Evolutionary conservation across 1,140 invertebrate genomes (phyloP).

Genomic region (Heliconius hewitsoni): DNA sequence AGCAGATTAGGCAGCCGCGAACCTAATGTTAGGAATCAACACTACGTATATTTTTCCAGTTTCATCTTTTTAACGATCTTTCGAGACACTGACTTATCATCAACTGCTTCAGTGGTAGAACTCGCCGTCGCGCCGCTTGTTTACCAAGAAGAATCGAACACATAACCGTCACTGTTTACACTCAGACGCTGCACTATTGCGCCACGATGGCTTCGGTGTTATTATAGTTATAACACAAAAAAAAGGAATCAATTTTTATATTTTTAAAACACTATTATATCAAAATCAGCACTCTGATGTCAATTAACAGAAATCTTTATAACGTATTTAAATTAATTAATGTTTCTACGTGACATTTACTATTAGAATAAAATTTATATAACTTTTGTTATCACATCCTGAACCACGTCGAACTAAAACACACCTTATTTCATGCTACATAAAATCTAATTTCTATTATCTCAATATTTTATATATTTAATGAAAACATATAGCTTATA

Average conservation of each 20-base stretch:
- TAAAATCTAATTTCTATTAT: background rate
- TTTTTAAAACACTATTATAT: background rate
- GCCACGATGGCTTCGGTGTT: too few species aligned
- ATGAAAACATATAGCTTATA: background rate
- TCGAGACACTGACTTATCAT: too few species aligned
- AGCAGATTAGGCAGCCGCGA: too few species aligned
- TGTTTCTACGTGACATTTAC: background rate
- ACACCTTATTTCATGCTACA: background rate
- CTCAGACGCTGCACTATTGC: too few species aligned
- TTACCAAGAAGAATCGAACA: too few species aligned
- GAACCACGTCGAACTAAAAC: background rate
- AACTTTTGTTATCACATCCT: background rate
- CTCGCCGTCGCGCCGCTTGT: too few species aligned
- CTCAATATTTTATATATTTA: background rate
- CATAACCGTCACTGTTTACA: too few species aligned
- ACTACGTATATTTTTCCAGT: too few species aligned
- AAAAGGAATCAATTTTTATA: background rate
- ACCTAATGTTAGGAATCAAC: too few species aligned
- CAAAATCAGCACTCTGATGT: background rate
- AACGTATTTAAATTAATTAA: background rate
- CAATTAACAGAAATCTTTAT: background rate
- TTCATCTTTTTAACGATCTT: too few species aligned
- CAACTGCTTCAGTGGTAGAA: too few species aligned
- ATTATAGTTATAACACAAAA: background rate
- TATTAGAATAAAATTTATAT: background rate